Evolutionary conservation across 30 jellyfish, hydroid and myxozoan genomes (phyloP).

Genomic region (Turritopsis dohrnii): DNA sequence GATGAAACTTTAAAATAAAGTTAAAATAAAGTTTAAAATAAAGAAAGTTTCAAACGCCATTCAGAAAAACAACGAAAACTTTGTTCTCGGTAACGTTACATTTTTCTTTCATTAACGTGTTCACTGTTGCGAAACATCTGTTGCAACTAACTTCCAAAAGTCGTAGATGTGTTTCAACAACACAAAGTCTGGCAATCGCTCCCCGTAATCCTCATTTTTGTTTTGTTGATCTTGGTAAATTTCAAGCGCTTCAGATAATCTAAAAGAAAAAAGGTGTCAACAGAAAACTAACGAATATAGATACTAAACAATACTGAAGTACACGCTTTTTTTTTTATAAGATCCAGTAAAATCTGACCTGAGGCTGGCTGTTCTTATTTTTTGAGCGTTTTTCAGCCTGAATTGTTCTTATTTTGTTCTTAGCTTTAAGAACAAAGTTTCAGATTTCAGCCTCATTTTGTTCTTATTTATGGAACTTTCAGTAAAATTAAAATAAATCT

Average conservation of each 20-base stretch:
- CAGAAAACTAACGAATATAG: too few species aligned
- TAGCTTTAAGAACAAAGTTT: too few species aligned
- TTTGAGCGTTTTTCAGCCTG: too few species aligned
- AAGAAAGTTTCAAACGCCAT: too few species aligned
- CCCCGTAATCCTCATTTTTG: not conserved
- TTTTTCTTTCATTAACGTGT: not conserved
- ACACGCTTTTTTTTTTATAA: not conserved
- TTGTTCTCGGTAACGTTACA: not conserved
- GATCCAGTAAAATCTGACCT: not conserved
- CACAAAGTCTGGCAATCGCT: not conserved
- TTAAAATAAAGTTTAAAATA: too few species aligned
- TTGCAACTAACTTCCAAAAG: conserved; percentile 5
- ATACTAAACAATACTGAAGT: not conserved
- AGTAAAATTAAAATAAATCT: too few species aligned
- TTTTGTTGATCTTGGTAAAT: not conserved
- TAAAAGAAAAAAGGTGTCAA: not conserved
- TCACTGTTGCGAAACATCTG: not conserved
- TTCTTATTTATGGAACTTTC: too few species aligned
- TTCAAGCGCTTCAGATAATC: conserved; percentile 16
- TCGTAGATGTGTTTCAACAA: conserved; percentile 8
- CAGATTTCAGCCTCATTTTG: too few species aligned
- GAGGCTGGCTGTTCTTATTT: too few species aligned
- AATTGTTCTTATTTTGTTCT: too few species aligned
- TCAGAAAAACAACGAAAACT: too few species aligned
- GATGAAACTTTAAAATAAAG: too few species aligned